phyloP scores from a whole-genome alignment of 2,113 vertebrate genomes.

The Meleagris gallopavo region DNA sequence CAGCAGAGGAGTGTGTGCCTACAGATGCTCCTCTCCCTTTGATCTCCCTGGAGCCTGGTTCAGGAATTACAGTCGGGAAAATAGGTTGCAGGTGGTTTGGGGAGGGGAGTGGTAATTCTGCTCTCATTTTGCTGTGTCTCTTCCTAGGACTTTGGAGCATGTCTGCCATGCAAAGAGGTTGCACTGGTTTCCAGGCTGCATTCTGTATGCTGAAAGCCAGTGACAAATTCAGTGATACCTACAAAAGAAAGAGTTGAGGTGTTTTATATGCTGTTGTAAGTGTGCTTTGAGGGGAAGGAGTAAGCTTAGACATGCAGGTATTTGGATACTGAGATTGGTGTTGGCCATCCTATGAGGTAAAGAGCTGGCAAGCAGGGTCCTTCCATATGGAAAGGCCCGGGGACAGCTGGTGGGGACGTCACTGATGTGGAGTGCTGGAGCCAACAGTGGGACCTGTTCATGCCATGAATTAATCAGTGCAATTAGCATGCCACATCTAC shows the following conservation, averaged over 20 bases:
- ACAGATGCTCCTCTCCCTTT: background rate
- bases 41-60: background rate
- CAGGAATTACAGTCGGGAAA: background rate
- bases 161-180: background rate
- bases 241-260: background rate
- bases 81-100: background rate
- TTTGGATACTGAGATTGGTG: background rate
- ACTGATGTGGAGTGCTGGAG: fast-evolving
- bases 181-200: background rate
- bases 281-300: background rate
- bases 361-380: background rate
- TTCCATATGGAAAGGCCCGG: background rate
- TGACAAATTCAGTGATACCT: background rate
- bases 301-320: fast-evolving
- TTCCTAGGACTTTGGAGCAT: background rate
- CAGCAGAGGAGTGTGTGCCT: background rate
- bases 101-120: background rate
- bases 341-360: background rate
- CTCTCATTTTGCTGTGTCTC: background rate
- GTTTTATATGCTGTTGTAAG: fast-evolving
- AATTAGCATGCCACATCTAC: background rate
- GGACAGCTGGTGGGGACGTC: background rate
- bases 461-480: background rate
- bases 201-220: background rate
- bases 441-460: background rate